Evolutionary conservation across 2,113 vertebrate genomes (phyloP).

Genomic region (Chloroceryle aenea): DNA sequence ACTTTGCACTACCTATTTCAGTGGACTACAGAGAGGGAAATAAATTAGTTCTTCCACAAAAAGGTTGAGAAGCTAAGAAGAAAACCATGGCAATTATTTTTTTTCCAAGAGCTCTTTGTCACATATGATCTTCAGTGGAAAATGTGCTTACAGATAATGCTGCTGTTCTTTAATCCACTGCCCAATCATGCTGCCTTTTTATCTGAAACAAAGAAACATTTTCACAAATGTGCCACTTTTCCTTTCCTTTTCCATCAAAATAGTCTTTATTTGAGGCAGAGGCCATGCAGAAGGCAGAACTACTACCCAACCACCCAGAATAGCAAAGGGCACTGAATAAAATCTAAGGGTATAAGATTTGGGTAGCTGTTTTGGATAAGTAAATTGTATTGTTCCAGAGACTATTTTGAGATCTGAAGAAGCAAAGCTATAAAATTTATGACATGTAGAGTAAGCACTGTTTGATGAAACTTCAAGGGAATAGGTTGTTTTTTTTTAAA

Average conservation of each 20-base stretch:
- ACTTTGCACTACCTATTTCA: not conserved
- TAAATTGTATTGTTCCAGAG: not conserved
- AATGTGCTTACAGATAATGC: not conserved
- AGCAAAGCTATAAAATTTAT: not conserved
- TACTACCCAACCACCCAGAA: not conserved
- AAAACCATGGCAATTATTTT: not conserved
- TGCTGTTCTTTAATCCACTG: not conserved
- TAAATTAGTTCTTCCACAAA: not conserved
- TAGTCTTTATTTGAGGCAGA: not conserved
- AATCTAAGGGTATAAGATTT: not conserved
- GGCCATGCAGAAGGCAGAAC: not conserved
- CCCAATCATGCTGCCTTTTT: too few species aligned
- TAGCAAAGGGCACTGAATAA: not conserved
- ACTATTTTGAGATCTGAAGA: not conserved
- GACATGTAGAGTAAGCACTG: not conserved
- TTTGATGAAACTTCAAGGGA: not conserved
- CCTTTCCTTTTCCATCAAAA: not conserved
- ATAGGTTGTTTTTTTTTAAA: not conserved
- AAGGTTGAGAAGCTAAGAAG: not conserved
- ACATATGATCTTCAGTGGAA: not conserved
- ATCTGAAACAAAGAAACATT: not conserved
- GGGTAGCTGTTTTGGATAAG: not conserved
- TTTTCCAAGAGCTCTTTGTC: not conserved
- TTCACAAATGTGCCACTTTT: not conserved
- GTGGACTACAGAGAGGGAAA: not conserved